A percentile compares a stretch with the other conserved stretches of the same genome.
Evolutionary conservation across 2,888 invertebrate genomes (phyloP).

Genomic region (Pollenia amentaria): DNA sequence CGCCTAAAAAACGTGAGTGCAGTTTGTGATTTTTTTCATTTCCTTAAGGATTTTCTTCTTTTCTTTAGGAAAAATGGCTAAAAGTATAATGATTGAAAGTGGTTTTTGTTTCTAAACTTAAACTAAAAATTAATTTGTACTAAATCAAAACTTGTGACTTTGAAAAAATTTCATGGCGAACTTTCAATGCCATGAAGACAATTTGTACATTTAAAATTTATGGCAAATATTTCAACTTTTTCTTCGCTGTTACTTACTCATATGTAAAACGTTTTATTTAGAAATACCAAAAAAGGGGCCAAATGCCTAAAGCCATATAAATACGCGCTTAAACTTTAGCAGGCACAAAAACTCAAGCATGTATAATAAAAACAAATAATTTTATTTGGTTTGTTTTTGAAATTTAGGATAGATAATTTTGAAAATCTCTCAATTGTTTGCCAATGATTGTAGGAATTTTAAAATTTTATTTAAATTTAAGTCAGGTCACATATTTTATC

Average conservation of each 20-base stretch:
- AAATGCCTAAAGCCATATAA: slow-evolving; percentile 40
- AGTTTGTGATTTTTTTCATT: no score
- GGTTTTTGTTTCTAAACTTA: slow-evolving; percentile 18
- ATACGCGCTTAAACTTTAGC: neutral
- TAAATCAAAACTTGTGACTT: slow-evolving; percentile 18
- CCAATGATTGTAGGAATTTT: slow-evolving; percentile 26
- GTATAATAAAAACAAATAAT: neutral
- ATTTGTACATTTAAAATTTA: neutral
- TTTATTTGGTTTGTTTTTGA: neutral
- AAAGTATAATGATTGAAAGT: neutral
- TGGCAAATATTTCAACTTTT: slow-evolving; percentile 47
- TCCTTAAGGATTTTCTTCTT: no score
- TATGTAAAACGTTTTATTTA: neutral
- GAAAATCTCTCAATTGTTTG: slow-evolving; percentile 26
- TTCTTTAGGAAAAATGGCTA: no score
- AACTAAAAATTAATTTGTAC: slow-evolving; percentile 34
- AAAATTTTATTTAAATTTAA: slow-evolving; percentile 18
- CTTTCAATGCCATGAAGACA: slow-evolving; percentile 46
- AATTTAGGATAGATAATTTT: slow-evolving; percentile 16
- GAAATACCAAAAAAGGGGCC: neutral
- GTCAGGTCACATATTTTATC: neutral
- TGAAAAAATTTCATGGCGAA: slow-evolving; percentile 37
- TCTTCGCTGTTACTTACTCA: slow-evolving; percentile 13
- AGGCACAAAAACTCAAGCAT: neutral
- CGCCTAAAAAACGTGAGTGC: no score